Conservation (phyloP, 2,797 vertebrate genomes). For the Epinephelus awoara region DNA sequence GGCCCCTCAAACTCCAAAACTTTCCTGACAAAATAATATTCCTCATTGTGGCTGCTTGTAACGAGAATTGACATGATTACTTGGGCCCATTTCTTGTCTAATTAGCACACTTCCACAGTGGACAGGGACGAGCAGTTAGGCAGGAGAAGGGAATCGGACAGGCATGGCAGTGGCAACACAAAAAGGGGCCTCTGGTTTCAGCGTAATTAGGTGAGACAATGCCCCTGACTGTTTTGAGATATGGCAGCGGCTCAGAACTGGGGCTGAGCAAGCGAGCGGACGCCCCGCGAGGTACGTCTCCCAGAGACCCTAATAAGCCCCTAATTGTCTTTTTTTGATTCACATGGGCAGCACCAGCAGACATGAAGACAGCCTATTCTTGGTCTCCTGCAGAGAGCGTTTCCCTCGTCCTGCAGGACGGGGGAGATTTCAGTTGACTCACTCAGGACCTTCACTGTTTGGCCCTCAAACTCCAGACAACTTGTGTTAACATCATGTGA, state of each 20-base stretch:
- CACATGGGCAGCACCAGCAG: conserved; percentile 82
- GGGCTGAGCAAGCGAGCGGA: conserved; percentile 87
- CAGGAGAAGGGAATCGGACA: conserved; percentile 92
- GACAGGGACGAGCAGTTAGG: conserved; percentile 89
- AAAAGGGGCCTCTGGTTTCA: conserved; percentile 89
- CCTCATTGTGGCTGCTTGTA: conserved; percentile 87
- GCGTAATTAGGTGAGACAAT: conserved; percentile 96
- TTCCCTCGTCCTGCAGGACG: conserved; percentile 49
- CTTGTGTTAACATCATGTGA: conserved; percentile 53
- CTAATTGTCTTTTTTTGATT: conserved; percentile 91
- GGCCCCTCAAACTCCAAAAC: conserved; percentile 79
- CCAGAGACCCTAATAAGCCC: conserved; percentile 92
- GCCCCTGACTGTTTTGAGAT: conserved; percentile 93
- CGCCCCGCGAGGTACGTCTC: conserved; percentile 88
- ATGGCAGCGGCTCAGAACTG: conserved; percentile 89
- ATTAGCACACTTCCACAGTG: conserved; percentile 95
- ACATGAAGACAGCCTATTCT: conserved; percentile 73
- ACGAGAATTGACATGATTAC: conserved; percentile 94
- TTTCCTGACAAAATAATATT: conserved; percentile 91
- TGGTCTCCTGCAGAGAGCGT: conserved; percentile 66
- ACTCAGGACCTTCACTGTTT: conserved; percentile 52
- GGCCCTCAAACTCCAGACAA: conserved; percentile 52
- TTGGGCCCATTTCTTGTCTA: conserved; percentile 93
- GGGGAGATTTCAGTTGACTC: conserved; percentile 57
- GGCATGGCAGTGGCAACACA: conserved; percentile 92